These are phyloP conservation scores for Pelodytes ibericus DNA, from an alignment of 2,797 vertebrate species.

Conservation along the genomic window DNA sequence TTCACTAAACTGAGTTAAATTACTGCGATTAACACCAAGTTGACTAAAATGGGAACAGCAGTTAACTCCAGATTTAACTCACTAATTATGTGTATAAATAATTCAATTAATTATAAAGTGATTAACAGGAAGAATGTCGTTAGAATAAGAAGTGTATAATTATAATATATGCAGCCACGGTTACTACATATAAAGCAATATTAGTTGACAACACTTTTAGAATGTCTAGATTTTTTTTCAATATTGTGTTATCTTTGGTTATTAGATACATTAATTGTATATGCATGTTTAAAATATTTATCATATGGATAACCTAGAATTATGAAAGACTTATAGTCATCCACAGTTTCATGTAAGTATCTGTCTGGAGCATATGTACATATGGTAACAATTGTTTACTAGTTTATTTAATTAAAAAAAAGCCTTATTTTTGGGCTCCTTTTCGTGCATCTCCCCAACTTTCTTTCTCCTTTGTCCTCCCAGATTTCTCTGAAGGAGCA, in stretches of 20 bases:
- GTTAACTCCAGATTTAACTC: conserved; percentile 42
- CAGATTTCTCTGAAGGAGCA: no score
- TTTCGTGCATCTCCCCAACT: no score
- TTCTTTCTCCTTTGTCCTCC: no score
- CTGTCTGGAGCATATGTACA: background rate
- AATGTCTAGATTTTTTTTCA: conserved; percentile 30
- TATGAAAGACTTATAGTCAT: background rate
- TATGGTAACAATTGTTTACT: background rate
- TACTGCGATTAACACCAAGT: conserved; percentile 40
- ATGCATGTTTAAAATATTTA: background rate
- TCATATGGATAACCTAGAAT: background rate
- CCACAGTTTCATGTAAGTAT: background rate
- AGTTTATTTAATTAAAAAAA: background rate
- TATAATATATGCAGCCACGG: conserved; percentile 42
- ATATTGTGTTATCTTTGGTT: conserved; percentile 19
- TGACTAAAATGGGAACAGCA: conserved; percentile 45
- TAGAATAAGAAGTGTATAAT: conserved; percentile 42
- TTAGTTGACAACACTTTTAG: conserved; percentile 42
- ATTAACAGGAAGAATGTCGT: conserved; percentile 49
- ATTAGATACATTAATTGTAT: background rate
- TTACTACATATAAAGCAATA: conserved; percentile 22
- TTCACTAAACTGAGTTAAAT: conserved; percentile 47
- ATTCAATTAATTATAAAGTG: conserved; percentile 47
- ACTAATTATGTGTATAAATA: conserved; percentile 52
- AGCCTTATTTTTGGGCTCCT: no score